Evolutionary conservation across 2,113 vertebrate genomes (phyloP).

Genomic region (Raphicerus campestris): DNA sequence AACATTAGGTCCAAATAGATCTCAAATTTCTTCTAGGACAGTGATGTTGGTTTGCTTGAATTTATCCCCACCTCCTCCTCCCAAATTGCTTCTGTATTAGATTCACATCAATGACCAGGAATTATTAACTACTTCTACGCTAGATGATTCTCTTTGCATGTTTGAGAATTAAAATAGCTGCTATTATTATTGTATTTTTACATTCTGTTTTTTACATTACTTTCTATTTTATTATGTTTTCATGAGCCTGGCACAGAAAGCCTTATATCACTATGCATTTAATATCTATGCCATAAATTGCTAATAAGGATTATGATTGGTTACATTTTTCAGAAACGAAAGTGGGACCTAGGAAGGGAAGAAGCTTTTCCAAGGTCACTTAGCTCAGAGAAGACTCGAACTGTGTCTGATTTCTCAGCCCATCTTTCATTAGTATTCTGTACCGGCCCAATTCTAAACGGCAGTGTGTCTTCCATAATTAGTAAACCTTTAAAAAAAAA

Average conservation of each 20-base stretch:
- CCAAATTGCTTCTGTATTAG: neutral
- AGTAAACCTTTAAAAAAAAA: neutral
- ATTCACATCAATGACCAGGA: neutral
- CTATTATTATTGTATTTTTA: neutral
- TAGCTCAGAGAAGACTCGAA: neutral
- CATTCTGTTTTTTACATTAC: neutral
- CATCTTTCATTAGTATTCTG: neutral
- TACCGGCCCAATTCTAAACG: neutral
- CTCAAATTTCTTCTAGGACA: neutral
- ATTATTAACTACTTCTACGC: neutral
- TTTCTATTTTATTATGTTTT: neutral
- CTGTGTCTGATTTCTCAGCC: neutral
- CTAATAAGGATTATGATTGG: neutral
- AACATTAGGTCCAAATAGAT: neutral
- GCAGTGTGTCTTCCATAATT: neutral
- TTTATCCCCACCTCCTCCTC: neutral
- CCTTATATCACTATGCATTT: neutral
- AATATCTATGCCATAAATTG: neutral
- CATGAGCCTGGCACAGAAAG: neutral
- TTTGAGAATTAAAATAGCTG: neutral
- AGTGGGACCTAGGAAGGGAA: neutral
- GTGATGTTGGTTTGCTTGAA: neutral
- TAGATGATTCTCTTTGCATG: neutral
- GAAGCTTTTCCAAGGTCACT: neutral
- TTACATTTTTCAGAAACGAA: constrained; percentile 19